Conservation (phyloP, 2,888 invertebrate genomes). For the Nomada fabriciana region DNA sequence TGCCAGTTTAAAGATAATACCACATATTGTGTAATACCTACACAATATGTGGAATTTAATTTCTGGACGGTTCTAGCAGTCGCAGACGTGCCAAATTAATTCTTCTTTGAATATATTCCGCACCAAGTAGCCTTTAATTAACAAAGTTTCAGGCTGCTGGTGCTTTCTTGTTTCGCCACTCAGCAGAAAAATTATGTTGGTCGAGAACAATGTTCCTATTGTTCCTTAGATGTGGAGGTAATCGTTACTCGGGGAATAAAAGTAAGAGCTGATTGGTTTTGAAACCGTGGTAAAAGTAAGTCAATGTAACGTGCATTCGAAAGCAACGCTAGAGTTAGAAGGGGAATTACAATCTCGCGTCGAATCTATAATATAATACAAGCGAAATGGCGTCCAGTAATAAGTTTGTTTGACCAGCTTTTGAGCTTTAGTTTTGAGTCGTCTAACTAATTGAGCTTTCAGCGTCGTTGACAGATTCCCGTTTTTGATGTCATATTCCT, state of each 20-base stretch:
- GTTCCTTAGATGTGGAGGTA: neutral
- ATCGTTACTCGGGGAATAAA: neutral
- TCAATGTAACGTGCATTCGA: constrained; percentile 1
- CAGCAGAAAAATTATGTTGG: constrained; percentile 7
- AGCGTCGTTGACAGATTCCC: neutral
- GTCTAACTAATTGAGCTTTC: neutral
- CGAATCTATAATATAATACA: no score
- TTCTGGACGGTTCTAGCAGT: no score
- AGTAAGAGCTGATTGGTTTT: constrained; percentile 23
- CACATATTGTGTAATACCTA: no score
- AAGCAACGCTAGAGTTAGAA: neutral
- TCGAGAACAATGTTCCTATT: constrained; percentile 17
- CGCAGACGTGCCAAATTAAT: no score
- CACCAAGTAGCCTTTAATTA: neutral
- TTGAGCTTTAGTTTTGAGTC: neutral
- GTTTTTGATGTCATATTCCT: neutral
- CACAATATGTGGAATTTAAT: no score
- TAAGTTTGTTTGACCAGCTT: neutral
- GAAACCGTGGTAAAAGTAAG: neutral
- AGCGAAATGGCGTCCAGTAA: neutral
- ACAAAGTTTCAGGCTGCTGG: constrained; percentile 6
- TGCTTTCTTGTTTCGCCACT: neutral
- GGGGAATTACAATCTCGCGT: neutral
- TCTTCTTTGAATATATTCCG: no score
- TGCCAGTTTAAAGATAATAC: no score